Base-by-base conservation (phyloP, 1,140 invertebrate species). In the Metopolophium dirhodum region DNA sequence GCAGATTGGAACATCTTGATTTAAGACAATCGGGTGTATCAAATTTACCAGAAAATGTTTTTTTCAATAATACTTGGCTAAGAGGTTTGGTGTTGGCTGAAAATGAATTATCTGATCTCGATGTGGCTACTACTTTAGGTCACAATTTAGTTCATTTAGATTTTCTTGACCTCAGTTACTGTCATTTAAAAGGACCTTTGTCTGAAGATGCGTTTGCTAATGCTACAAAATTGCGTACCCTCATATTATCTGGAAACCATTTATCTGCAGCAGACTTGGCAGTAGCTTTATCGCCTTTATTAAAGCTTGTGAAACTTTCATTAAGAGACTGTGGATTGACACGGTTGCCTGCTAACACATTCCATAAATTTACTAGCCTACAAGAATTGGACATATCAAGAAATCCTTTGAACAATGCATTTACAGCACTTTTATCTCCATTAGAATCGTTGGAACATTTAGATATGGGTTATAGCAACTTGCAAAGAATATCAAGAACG, bases 401-500 rank as follows among this genome's bases (percentile, higher is more conserved):
- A 94, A 97, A 97, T 95, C 97, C 97, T 6, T 94, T 97, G 0
- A 96, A 96, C 47, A 96, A 97, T 94, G 97, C 96, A 0, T 97
- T 97, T 94, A 96, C 96, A 26, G 96, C 95, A 94, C 94, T 97
- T 30, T 95, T 97, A n/a, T 96, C 96, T 1, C 97, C 97, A 0
- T 94, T 97, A 4, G 96, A 96, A 77, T 96, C 96, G 41, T 95
- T 97, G 23, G 96, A 97, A 95, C 97, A 96, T 94, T 95, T 97
- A 22, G 97, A 97, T 94, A 97, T 97, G 97, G 97, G 97, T 18
- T 97, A 97, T 94, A 97, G 97, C 95, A 96, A 96, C 94, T 95
- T 97, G 22, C 96, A 96, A 4, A 95, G 96, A 94, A 96, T 97
- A 54, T 96, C 96, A 20, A 96, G 96, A 45, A 96, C 96, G 11